Base-by-base conservation (phyloP, 2,888 invertebrate genomes). In the Diaprepes abbreviatus region DNA sequence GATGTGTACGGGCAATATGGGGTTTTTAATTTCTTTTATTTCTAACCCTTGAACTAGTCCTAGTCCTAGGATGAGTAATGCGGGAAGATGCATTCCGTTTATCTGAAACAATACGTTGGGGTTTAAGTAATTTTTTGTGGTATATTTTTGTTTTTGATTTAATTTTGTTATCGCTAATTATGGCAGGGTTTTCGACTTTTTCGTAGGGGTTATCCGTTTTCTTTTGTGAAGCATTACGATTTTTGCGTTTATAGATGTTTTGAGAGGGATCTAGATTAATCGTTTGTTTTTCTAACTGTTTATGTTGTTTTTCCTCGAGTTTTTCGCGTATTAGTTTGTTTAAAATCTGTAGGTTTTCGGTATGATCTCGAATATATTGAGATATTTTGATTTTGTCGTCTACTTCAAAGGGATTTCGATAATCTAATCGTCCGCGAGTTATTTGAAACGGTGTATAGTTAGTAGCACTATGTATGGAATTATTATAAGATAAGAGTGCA, bases 351-450 rank as follows among this genome's bases (percentile, higher is more conserved):
- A 69, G 16, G 40, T 50, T 62, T 54, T 74, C 48, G 1, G 12
- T n/a, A 50, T 59, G 63, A 63, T 63, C 66, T 24, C 17, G 48
- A 33, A 66, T 62, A 54, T 45, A 74, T 33, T 74, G 60, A 17
- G 6, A 43, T 10, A 59, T 16, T 21, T 62, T 65, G 40, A 60
- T 66, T 64, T 72, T 59, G 10, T 66, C 68, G 7, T 65, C 60
- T 7, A 69, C 24, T 59, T 71, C 67, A 28, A 74, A 74, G 10
- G 73, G 74, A 31, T 72, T 60, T 66, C 68, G 14, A 45, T 62
- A 14, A 73, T 66, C 31, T 71, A 45, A 21, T 74, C 59, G 19
- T 55, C 43, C 43, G 9, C 43, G 9, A 3, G 43, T 43, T 2
- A 43, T 43, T 43, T 43, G 21, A 43, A n/a, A 70, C 6, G 71